Percentiles rank a stretch among this genome's conserved stretches.
Conservation (phyloP, 2,113 vertebrate species). For the Zosterops japonicus region DNA sequence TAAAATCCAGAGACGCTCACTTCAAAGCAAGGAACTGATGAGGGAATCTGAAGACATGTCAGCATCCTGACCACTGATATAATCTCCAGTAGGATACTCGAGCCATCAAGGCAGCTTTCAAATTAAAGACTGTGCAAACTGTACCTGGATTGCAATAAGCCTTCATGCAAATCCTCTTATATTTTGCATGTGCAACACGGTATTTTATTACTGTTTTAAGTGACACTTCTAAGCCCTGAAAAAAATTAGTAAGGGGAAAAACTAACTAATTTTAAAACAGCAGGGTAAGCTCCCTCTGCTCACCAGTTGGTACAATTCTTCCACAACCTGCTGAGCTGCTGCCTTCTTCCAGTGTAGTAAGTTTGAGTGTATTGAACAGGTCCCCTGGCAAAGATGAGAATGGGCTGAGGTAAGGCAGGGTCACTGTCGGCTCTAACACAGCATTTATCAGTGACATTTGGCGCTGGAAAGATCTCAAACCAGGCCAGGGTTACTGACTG, state of each 20-base stretch:
- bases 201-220: background rate
- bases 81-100: background rate
- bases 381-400: background rate
- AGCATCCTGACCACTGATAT: background rate
- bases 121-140: background rate
- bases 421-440: background rate
- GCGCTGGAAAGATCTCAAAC: background rate
- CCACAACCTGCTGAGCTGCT: background rate
- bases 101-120: background rate
- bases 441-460: background rate
- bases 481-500: background rate
- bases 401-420: background rate
- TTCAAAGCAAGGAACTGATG: background rate
- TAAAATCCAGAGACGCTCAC: background rate
- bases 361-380: background rate
- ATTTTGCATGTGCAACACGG: background rate
- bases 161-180: background rate
- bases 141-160: background rate
- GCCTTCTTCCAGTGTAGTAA: background rate
- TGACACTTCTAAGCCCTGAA: background rate
- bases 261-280: background rate
- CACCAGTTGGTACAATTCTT: background rate
- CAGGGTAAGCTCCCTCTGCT: background rate
- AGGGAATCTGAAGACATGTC: background rate
- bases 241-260: background rate